Conservation (phyloP, 2,113 vertebrate genomes). For the Speoplatyrhinus poulsoni region DNA sequence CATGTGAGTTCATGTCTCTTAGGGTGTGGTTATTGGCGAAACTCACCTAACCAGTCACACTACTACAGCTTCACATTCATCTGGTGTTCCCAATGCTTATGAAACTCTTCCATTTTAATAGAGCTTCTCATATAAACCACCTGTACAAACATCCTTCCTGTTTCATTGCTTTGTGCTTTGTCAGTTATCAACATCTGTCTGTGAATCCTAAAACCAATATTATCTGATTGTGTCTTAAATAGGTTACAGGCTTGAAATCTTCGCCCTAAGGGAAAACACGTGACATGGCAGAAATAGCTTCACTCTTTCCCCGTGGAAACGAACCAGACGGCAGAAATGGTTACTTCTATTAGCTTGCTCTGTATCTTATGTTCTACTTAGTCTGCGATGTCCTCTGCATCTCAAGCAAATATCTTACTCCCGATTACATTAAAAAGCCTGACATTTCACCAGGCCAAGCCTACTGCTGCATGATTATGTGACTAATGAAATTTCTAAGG, state of each 20-base stretch:
- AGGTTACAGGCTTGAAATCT: conserved; percentile 66
- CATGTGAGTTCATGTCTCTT: conserved; percentile 25
- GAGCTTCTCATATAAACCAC: conserved; percentile 9
- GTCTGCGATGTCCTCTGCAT: conserved; percentile 33
- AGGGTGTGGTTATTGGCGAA: conserved; percentile 15
- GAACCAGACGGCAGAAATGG: conserved; percentile 65
- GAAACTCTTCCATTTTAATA: conserved; percentile 1
- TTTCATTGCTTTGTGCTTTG: neutral
- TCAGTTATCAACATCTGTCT: conserved; percentile 1
- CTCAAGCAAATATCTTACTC: conserved; percentile 9
- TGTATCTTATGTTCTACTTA: conserved; percentile 58
- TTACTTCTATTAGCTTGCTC: conserved; percentile 54
- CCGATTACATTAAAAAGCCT: neutral
- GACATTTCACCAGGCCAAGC: neutral
- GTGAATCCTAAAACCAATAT: conserved; percentile 16
- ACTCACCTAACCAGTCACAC: conserved; percentile 38
- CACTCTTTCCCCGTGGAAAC: conserved; percentile 56
- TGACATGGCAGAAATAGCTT: conserved; percentile 74
- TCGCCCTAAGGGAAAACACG: conserved; percentile 63
- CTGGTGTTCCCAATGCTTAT: neutral
- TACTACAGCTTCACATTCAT: neutral
- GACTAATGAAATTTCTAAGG: neutral
- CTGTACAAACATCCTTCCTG: neutral
- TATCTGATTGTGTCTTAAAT: conserved; percentile 56
- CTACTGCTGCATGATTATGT: neutral